Base-by-base conservation (phyloP, 2,797 vertebrate species). In the Peromyscus nudipes region DNA sequence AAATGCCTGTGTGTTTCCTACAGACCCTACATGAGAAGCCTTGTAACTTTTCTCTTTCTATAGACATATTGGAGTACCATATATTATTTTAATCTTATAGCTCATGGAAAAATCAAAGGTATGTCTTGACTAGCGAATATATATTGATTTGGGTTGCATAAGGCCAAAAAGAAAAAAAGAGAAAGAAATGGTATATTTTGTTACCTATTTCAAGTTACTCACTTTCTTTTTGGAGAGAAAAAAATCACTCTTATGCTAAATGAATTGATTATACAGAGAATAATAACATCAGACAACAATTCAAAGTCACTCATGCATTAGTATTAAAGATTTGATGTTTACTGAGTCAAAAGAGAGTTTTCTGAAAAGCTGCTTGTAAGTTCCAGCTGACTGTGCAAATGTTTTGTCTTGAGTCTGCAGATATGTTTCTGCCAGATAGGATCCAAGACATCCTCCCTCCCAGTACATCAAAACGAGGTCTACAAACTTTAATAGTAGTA, bases 271-370 rank as follows among this genome's bases (percentile, higher is more conserved):
- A 9, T 52, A 29, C 11, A 84, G n/a, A 3, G 60, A 92, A 71
- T 55, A 73, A 67, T 91, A 96, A 46, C 25, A 6, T 11, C 29
- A 75, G 25, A 60, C 31, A 69, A 55, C 6, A 40, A n/a, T 31
- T 65, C 90, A 31, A 83, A 94, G 65, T 25, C 65, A 77, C 0
- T 0, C 37, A 79, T 27, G 73, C 57, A 60, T 79, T 86, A 43
- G 43, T 69, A 16, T n/a, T 57, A 82, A 69, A 40, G 79, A 95
- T 69, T 82, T 43, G 69, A 80, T 76, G 67, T 91, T 76, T 91
- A 73, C 31, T 62, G 16, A 89, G 12, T 89, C 93, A 67, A 95
- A 92, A 82, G 27, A 92, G 55, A 19, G 12, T 67, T 71, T 91
- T 90, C 34, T 71, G 40, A 82, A 83, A 92, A 89, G 17, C 27